These are phyloP conservation scores for Agrochola lota DNA, from an alignment of 2,888 invertebrate species.

Conservation along the genomic window DNA sequence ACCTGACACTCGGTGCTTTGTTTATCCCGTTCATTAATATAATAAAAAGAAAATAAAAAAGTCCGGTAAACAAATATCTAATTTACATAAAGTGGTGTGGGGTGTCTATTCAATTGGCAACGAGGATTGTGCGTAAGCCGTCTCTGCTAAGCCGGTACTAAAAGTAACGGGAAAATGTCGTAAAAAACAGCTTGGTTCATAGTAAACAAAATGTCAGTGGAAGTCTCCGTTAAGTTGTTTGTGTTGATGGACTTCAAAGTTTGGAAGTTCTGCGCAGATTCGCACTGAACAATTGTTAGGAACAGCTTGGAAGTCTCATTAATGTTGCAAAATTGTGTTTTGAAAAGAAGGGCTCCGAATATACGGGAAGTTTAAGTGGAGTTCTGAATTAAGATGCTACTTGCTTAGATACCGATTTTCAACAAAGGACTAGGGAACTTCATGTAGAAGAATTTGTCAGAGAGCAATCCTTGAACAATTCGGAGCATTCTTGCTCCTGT, in stretches of 20 bases:
- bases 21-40: slow-evolving; percentile 52
- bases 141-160: slow-evolving; percentile 56
- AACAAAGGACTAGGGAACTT: slow-evolving; percentile 9
- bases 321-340: slow-evolving; percentile 57
- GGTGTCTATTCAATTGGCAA: slow-evolving; percentile 37
- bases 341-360: slow-evolving; percentile 48
- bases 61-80: slow-evolving; percentile 66
- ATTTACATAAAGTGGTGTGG: slow-evolving; percentile 61
- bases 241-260: slow-evolving; percentile 58
- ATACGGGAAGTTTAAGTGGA: slow-evolving; percentile 40
- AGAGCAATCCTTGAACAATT: neutral
- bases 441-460: neutral
- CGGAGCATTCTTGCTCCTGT: neutral
- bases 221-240: slow-evolving; percentile 54
- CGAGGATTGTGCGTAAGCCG: slow-evolving; percentile 45
- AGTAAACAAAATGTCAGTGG: slow-evolving; percentile 56
- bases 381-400: slow-evolving; percentile 27
- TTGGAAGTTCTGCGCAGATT: slow-evolving; percentile 45
- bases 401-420: slow-evolving; percentile 15
- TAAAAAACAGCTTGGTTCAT: slow-evolving; percentile 57
- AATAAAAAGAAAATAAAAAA: slow-evolving; percentile 55
- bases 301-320: slow-evolving; percentile 61
- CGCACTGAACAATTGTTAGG: slow-evolving; percentile 54
- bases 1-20: slow-evolving; percentile 53
- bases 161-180: slow-evolving; percentile 60